Evolutionary conservation across 2,113 vertebrate species (phyloP), one percentile per base, ranked within the genome.

Genomic region (Fukomys damarensis): DNA sequence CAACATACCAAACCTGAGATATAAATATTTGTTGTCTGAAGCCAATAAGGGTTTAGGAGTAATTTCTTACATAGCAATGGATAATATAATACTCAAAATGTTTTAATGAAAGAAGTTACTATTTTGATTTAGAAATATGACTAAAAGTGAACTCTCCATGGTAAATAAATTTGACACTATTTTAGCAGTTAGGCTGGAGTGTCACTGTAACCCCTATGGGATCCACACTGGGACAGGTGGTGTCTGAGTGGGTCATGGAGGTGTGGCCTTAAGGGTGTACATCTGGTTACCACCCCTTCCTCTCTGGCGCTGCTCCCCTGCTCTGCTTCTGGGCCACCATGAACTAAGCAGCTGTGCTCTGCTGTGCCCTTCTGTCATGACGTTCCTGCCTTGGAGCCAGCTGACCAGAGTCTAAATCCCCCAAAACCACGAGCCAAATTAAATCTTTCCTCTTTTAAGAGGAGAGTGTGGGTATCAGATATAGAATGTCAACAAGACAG

Each of bases 81-180:
- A 86, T 58, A 91, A 91, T 24, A 82, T 10, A 89, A 92, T 41
- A 59, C 14, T 94, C 66, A 94, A 94, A 80, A 87, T 28, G 90
- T 54, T 49, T 95, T 58, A 89, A 86, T 72, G 81, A 17, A 77
- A 90, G 38, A 87, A 84, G 41, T 93, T 81, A 91, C 28, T 87
- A 74, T 89, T 35, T 43, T 49, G 58, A 82, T 93, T 96, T 93
- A 65, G 85, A 95, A 94, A 76, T 35, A 91, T 84, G 41, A 94
- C 83, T 89, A 85, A 81, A 88, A 76, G 58, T 89, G 87, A 94
- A 77, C 49, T 46, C 43, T 82, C 86, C 24, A 20, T 26, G 82
- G 38, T 77, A 68, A 87, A 80, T 65, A 94, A 91, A 84, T 30
- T 66, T 79, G 83, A 89, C 65, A 61, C 13, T 88, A 66, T 79